These are phyloP conservation scores for Gnathonemus longibarbis DNA, from an alignment of 2,113 vertebrate genomes.

Conservation along the genomic window DNA sequence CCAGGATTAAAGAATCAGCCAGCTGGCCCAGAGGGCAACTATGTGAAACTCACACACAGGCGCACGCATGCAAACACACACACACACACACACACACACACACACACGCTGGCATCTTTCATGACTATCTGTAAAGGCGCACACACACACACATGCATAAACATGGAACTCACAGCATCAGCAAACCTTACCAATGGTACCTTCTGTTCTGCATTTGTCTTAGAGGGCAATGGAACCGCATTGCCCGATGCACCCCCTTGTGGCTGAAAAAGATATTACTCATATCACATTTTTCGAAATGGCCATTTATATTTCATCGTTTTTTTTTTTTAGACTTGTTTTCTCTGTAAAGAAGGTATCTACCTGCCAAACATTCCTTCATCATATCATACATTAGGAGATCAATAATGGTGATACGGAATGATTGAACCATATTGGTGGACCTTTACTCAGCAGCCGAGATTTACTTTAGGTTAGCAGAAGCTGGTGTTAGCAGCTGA, in stretches of 20 bases:
- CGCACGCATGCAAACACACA: neutral
- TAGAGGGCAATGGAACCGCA: conserved; percentile 55
- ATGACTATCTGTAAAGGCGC: neutral
- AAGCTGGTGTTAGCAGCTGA: neutral
- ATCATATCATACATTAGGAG: neutral
- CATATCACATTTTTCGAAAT: conserved; percentile 20
- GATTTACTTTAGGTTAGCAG: neutral
- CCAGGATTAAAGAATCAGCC: neutral
- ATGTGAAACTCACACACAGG: neutral
- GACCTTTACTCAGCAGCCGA: neutral
- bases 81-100: neutral
- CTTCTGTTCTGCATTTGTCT: conserved; percentile 42
- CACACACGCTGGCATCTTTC: neutral
- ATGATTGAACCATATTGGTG: neutral
- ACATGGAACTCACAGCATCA: neutral
- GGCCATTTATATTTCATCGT: neutral
- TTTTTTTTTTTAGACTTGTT: neutral
- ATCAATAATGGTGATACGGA: neutral
- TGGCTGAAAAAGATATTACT: conserved; percentile 49
- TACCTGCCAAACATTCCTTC: neutral
- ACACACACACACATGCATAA: neutral
- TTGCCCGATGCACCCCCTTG: conserved; percentile 57
- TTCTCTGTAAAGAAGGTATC: neutral
- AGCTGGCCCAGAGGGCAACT: neutral
- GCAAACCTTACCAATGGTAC: conserved; percentile 28